Evolutionary conservation across 2,797 vertebrate species (phyloP), one percentile per base, ranked within the genome.

Genomic region (Enteromius mattozi): DNA sequence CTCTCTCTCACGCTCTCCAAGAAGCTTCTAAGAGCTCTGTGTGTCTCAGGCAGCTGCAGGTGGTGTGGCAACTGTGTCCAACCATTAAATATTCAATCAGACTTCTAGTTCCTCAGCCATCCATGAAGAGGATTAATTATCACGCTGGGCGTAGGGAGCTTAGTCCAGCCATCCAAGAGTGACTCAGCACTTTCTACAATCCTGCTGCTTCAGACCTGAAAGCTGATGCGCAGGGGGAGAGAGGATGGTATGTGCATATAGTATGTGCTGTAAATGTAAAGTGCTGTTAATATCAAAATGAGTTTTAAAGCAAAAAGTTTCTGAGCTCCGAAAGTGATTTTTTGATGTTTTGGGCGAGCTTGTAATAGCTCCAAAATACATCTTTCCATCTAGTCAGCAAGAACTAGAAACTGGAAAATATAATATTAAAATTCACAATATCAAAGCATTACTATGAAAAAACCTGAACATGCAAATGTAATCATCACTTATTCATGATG

Each of bases 61-160:
- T 87, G 75, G 90, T 91, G 90, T 86, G 90, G 92, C 90, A 90
- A 90, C 90, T 82, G 77, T 90, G 86, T 92, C 93, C 89, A 91
- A 93, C 93, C 93, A 92, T 94, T 94, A 93, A 93, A 92, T 92
- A 94, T 94, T 94, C 93, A 93, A 94, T 94, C 92, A 92, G 92
- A 90, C 91, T 92, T 89, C 90, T 91, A 87, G 91, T 93, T 93
- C 89, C 90, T 90, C 93, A 94, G 94, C 92, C 89, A 94, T 91
- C 91, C 91, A 85, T 93, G 93, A 94, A 92, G 92, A 92, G 91
- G 92, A 94, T 92, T 93, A 94, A 96, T 95, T 94, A 93, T 91
- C 88, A 86, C 86, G 85, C 88, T 30, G 80, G 90, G 92, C 90
- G 91, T 88, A 80, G 89, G 90, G 90, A 94, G 77, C 84, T 79